phyloP scores from a whole-genome alignment of 1,140 invertebrate genomes.

The Akabosia matsudoensis region DNA sequence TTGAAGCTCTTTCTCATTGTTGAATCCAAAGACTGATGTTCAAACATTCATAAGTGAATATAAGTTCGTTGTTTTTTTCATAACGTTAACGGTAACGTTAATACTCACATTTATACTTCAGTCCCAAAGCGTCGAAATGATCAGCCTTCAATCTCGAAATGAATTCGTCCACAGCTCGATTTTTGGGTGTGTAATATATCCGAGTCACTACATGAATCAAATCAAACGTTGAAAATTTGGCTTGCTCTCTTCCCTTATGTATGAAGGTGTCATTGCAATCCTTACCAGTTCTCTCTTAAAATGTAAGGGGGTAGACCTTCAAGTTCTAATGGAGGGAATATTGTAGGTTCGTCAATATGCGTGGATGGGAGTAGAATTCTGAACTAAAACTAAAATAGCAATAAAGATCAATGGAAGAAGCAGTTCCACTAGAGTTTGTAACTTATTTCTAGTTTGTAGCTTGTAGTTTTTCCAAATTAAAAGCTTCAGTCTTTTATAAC shows the following conservation, averaged over 20 bases:
- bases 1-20: slow-evolving; percentile 29
- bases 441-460: slow-evolving; percentile 34
- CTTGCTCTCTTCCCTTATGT: too few relatives aligned
- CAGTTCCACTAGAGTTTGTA: slow-evolving; percentile 64
- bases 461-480: slow-evolving; percentile 41
- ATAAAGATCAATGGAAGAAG: slow-evolving; percentile 66
- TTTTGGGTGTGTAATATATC: slow-evolving; percentile 35
- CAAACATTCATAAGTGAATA: neutral
- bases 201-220: slow-evolving; percentile 17
- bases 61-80: neutral
- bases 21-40: slow-evolving; percentile 30
- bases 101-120: slow-evolving; percentile 36
- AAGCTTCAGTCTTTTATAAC: slow-evolving; percentile 32
- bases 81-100: neutral
- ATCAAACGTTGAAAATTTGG: slow-evolving; percentile 2
- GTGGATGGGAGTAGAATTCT: slow-evolving; percentile 50
- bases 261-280: too few relatives aligned
- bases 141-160: slow-evolving; percentile 22
- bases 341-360: slow-evolving; percentile 53
- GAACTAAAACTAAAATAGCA: slow-evolving; percentile 63
- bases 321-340: slow-evolving; percentile 54
- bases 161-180: slow-evolving; percentile 18
- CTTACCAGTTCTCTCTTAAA: slow-evolving; percentile 10
- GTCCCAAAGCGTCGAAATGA: slow-evolving; percentile 15
- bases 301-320: slow-evolving; percentile 42